These are phyloP conservation scores for Chydorus sphaericus DNA, from an alignment of 2,888 invertebrate genomes.

Conservation along the genomic window DNA sequence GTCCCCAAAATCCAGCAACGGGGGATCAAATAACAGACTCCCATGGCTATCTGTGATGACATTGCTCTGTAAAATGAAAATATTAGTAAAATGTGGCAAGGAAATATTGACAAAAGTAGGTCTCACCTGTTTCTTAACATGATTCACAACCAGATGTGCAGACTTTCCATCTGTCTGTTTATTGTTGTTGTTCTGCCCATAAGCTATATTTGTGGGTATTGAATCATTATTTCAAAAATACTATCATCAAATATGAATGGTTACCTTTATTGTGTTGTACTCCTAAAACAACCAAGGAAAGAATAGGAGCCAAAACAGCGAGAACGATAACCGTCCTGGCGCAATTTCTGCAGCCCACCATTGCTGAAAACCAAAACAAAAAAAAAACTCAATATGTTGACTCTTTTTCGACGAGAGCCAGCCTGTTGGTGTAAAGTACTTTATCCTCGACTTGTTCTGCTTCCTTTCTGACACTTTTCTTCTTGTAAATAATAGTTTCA, in stretches of 20 bases:
- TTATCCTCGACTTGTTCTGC: no score
- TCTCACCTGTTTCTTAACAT: background rate
- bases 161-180: background rate
- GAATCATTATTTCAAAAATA: background rate
- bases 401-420: no score
- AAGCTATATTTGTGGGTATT: background rate
- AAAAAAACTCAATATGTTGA: background rate
- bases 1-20: constrained; percentile 50
- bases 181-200: background rate
- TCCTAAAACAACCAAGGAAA: constrained; percentile 7
- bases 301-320: constrained; percentile 5
- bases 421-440: no score
- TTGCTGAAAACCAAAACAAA: background rate
- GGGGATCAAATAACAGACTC: constrained; percentile 40
- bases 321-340: constrained; percentile 1
- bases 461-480: no score
- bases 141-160: background rate
- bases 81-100: no score
- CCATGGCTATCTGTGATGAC: constrained; percentile 5
- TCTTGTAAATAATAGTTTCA: no score
- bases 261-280: constrained; percentile 7
- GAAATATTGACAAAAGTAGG: background rate
- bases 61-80: background rate
- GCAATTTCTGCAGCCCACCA: background rate
- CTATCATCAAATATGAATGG: background rate